Evolutionary conservation across 2,888 invertebrate genomes (phyloP).

Genomic region (Merodon equestris): DNA sequence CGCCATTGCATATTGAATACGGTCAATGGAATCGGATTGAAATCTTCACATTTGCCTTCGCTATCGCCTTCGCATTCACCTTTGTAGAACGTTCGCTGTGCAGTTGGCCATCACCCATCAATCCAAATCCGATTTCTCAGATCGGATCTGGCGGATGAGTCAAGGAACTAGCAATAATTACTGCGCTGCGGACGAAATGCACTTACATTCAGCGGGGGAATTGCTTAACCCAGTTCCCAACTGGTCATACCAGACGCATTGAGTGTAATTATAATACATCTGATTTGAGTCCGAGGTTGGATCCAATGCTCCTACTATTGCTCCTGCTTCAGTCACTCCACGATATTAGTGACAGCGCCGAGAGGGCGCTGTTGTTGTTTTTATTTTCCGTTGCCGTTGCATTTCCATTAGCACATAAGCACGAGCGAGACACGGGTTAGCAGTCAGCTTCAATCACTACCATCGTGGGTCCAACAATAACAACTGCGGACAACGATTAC

Average conservation of each 20-base stretch:
- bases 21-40: slow-evolving; percentile 5
- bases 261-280: slow-evolving; percentile 38
- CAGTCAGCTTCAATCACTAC: slow-evolving; percentile 54
- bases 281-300: slow-evolving; percentile 33
- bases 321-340: too few species aligned
- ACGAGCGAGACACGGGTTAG: slow-evolving; percentile 49
- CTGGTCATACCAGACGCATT: slow-evolving; percentile 17
- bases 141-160: slow-evolving; percentile 19
- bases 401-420: slow-evolving; percentile 29
- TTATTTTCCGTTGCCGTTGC: slow-evolving; percentile 18
- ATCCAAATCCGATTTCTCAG: not conserved
- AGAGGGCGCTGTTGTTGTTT: slow-evolving; percentile 2
- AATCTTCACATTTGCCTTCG: slow-evolving; percentile 10
- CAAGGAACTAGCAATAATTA: slow-evolving; percentile 6
- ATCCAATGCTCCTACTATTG: slow-evolving; percentile 5
- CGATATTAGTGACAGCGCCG: not conserved
- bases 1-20: not conserved
- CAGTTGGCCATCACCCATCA: not conserved
- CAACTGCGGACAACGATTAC: too few species aligned
- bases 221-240: slow-evolving; percentile 57
- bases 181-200: not conserved
- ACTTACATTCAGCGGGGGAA: slow-evolving; percentile 14
- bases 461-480: slow-evolving; percentile 25
- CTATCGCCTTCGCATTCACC: not conserved
- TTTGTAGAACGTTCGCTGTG: not conserved